These are phyloP conservation scores for Zaprionus lineosus DNA, from an alignment of 2,888 invertebrate species.

Conservation along the genomic window DNA sequence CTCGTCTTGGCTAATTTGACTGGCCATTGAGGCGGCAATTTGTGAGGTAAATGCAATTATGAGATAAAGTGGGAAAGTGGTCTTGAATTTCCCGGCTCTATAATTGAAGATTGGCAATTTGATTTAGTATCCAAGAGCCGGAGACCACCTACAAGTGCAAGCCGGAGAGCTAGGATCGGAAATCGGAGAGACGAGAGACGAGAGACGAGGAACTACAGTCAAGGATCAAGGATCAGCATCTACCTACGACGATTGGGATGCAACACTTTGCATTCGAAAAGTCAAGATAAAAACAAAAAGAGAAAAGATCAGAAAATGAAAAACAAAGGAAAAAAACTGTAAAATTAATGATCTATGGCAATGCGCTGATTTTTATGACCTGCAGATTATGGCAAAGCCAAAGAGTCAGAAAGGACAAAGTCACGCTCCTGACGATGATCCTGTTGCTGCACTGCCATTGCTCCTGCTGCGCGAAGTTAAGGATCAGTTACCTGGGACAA, in stretches of 20 bases:
- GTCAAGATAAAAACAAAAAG: constrained; percentile 12
- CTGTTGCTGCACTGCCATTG: constrained; percentile 44
- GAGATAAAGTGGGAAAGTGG: constrained; percentile 67
- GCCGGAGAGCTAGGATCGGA: too few species aligned
- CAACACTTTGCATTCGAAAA: constrained; percentile 54
- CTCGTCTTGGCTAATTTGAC: constrained; percentile 68
- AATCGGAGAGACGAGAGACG: too few species aligned
- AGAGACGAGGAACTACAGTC: too few species aligned
- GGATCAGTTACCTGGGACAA: constrained; percentile 53
- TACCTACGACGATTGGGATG: constrained; percentile 2
- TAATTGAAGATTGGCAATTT: constrained; percentile 65
- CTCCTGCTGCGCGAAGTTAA: constrained; percentile 28
- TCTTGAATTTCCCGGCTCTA: constrained; percentile 40
- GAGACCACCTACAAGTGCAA: constrained; percentile 55
- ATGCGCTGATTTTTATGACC: constrained; percentile 67
- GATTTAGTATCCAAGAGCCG: constrained; percentile 23
- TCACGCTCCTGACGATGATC: constrained; percentile 43
- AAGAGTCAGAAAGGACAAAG: constrained; percentile 61
- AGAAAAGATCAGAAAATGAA: constrained; percentile 20
- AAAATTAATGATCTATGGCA: constrained; percentile 75
- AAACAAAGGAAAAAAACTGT: constrained; percentile 50
- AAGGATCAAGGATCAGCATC: neutral
- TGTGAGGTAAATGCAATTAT: constrained; percentile 75
- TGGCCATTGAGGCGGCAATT: constrained; percentile 28
- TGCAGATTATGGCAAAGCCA: constrained; percentile 61